Conservation (phyloP, 2,797 vertebrate genomes). For the Acrossocheilus wenchowensis region DNA sequence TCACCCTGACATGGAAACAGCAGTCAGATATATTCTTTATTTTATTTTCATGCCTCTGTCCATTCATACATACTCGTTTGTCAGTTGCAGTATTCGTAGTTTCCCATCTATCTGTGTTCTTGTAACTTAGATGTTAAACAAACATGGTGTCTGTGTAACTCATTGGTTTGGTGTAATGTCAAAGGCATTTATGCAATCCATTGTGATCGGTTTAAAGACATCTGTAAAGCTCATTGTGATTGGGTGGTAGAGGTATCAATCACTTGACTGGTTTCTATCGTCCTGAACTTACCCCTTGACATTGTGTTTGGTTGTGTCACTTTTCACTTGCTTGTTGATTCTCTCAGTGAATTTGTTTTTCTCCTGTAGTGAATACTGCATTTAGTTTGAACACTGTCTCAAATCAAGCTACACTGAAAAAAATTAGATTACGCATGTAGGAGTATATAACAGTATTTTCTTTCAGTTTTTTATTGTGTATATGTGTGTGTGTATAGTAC, state of each 20-base stretch:
- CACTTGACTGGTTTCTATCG: slow-evolving; percentile 13
- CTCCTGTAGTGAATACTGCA: background rate
- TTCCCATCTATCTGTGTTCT: slow-evolving; percentile 40
- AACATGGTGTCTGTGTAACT: slow-evolving; percentile 41
- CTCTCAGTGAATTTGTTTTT: background rate
- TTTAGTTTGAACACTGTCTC: background rate
- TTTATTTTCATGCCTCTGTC: slow-evolving; percentile 44
- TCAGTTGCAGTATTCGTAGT: slow-evolving; percentile 46
- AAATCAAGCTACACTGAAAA: background rate
- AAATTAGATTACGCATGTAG: background rate
- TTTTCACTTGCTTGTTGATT: slow-evolving; percentile 26
- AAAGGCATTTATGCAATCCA: slow-evolving; percentile 28
- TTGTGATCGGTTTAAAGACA: slow-evolving; percentile 31
- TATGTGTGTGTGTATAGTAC: slow-evolving; percentile 22
- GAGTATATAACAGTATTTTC: background rate
- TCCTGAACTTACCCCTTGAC: background rate
- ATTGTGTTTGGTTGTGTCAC: slow-evolving; percentile 30
- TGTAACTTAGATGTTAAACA: slow-evolving; percentile 28
- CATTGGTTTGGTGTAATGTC: slow-evolving; percentile 25
- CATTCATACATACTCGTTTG: slow-evolving; percentile 65
- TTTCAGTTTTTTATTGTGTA: background rate
- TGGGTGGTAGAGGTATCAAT: slow-evolving; percentile 35
- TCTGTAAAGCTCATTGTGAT: slow-evolving; percentile 47
- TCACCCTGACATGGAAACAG: slow-evolving; percentile 56
- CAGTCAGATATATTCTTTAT: slow-evolving; percentile 34